A percentile compares a stretch with the other conserved stretches of the same genome.
Evolutionary conservation across 2,113 vertebrate species (phyloP).

Genomic region (Scalopus aquaticus): DNA sequence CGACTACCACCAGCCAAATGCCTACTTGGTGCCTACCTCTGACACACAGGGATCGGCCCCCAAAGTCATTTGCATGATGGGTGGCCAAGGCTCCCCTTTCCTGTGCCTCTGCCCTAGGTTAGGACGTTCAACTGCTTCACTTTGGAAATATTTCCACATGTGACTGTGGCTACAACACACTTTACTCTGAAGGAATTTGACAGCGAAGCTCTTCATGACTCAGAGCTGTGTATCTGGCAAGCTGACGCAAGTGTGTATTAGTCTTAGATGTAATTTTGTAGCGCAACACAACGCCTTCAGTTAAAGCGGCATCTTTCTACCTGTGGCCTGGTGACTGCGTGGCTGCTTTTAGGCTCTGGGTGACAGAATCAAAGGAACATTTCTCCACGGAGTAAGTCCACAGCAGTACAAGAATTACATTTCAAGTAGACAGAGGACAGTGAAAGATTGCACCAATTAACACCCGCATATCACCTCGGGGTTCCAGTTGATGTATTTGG

Average conservation of each 20-base stretch:
- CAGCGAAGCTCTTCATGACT: not conserved
- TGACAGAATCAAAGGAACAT: not conserved
- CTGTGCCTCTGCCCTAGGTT: not conserved
- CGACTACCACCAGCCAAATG: not conserved
- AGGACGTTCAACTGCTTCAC: not conserved
- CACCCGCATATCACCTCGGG: constrained; percentile 13
- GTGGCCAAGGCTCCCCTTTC: not conserved
- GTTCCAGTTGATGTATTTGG: constrained; percentile 31
- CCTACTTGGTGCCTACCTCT: not conserved
- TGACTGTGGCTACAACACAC: not conserved
- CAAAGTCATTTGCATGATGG: not conserved
- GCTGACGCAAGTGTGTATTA: not conserved
- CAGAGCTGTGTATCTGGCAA: not conserved
- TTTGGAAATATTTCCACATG: not conserved
- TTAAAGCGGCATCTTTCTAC: not conserved
- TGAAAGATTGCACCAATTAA: constrained; percentile 66
- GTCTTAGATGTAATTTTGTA: not conserved
- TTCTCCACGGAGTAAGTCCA: constrained; percentile 41
- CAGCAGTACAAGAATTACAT: not conserved
- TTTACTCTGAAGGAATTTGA: not conserved
- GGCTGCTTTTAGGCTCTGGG: constrained; percentile 24
- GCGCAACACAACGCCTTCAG: not conserved
- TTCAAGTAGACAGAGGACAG: constrained; percentile 17
- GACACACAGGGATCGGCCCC: not conserved
- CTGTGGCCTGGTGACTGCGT: not conserved